Base-by-base conservation (phyloP, 2,888 invertebrate genomes). In the Petrolisthes manimaculis region DNA sequence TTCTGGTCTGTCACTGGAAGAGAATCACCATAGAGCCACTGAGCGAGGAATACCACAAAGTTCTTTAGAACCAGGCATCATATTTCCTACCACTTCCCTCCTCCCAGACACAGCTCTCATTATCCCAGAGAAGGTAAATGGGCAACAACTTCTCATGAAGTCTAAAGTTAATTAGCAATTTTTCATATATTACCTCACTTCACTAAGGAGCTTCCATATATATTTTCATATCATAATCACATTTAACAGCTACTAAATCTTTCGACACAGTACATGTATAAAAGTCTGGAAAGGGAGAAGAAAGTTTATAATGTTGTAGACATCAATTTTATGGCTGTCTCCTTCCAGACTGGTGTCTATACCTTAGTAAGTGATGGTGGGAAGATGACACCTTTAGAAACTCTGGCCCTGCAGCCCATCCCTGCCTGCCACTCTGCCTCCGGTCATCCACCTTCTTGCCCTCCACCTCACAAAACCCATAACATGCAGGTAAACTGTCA, bases 121-220 rank as follows among this genome's bases (percentile, higher is more conserved):
- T 56, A 51, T 86, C 61, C 81, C 86, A 56, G 86, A 86, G 56
- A 86, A 86, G 86, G 86, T 86, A 86, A 14, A 61, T 12, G 61
- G 61, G 18, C 37, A 37, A 37, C 37, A 37, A 37, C 37, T 37
- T 37, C 14, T 69, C 69, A 69, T 69, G 69, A 69, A 14, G 14
- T 69, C 69, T 69, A 18, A 18, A 69, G n/a, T n/a, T 69, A 69
- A 69, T 69, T 69, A 69, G 69, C n/a, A 2, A 18, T 69, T 18
- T 69, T n/a, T 69, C n/a, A n/a, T 69, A n/a, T 37, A 37, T 37
- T 37, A 37, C 37, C 37, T 37, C 37, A 37, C 37, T 37, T 37
- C 37, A 37, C 37, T 37, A 37, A 37, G 37, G 37, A 37, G 37
- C 37, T 37, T 37, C 37, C 37, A 37, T 37, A 37, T 37, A 37